These are phyloP conservation scores for Madoqua kirkii DNA, from an alignment of 2,113 vertebrate genomes.

Conservation along the genomic window DNA sequence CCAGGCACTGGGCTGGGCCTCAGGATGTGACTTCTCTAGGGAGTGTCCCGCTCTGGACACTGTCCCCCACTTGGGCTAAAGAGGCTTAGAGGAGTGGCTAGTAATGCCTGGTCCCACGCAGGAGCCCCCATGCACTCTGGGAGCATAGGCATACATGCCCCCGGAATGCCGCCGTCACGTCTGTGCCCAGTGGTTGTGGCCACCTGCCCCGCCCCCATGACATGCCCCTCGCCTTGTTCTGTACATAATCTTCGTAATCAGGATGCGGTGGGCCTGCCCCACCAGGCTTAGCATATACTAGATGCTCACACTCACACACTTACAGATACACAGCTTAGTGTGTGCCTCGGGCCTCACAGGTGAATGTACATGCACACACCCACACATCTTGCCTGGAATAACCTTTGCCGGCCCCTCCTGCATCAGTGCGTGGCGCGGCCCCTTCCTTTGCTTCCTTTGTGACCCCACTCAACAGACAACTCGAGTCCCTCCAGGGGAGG, in stretches of 20 bases:
- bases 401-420: neutral
- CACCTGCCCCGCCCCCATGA: neutral
- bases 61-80: neutral
- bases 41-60: neutral
- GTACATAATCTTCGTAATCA: neutral
- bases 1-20: neutral
- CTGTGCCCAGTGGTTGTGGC: neutral
- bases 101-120: neutral
- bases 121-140: neutral
- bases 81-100: neutral
- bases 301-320: neutral
- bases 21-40: neutral
- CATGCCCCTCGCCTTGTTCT: neutral
- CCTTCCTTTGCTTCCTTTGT: neutral
- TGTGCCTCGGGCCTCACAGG: neutral
- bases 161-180: fast-evolving
- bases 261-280: neutral
- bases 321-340: neutral
- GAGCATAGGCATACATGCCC: neutral
- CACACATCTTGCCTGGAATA: neutral
- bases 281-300: neutral
- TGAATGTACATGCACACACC: neutral
- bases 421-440: neutral
- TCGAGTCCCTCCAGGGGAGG: too few relatives aligned
- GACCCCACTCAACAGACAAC: neutral